Evolutionary conservation across 2,888 invertebrate genomes (phyloP).

Genomic region (Polietes domitor): DNA sequence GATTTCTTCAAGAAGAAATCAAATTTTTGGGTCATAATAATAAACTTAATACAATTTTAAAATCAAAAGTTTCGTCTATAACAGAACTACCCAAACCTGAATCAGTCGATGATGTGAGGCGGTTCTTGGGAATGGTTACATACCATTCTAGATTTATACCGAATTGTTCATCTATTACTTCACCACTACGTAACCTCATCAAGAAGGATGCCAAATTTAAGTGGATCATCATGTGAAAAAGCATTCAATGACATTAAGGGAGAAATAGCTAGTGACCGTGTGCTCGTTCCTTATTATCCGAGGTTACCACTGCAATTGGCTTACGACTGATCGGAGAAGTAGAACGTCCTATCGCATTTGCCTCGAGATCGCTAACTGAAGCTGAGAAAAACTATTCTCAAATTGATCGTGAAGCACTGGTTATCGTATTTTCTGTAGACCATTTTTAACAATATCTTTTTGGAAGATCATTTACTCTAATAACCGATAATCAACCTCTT

Average conservation of each 20-base stretch:
- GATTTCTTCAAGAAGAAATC: constrained; percentile 58
- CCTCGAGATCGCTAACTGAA: constrained; percentile 49
- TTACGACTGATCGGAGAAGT: constrained; percentile 49
- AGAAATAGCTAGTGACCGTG: constrained; percentile 45
- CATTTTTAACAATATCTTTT: constrained; percentile 15
- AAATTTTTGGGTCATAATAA: constrained; percentile 49
- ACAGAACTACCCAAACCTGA: constrained; percentile 44
- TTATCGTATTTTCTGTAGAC: constrained; percentile 40
- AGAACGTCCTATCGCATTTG: constrained; percentile 49
- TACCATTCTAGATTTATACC: too few relatives aligned
- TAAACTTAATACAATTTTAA: constrained; percentile 46
- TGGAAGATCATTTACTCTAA: constrained; percentile 21
- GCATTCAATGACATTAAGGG: constrained; percentile 50
- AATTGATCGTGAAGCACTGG: constrained; percentile 51
- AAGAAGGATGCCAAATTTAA: constrained; percentile 6
- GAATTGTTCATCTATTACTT: constrained; percentile 34
- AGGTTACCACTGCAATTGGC: constrained; percentile 39
- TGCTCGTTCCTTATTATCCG: constrained; percentile 57
- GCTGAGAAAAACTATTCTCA: constrained; percentile 50
- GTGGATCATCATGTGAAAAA: constrained; percentile 43
- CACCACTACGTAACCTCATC: constrained; percentile 11
- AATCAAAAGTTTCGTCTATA: constrained; percentile 51
- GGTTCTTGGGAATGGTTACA: constrained; percentile 59
- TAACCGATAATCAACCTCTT: constrained; percentile 62
- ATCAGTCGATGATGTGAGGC: constrained; percentile 49